A percentile compares a stretch with the other conserved stretches of the same genome.
Conservation (phyloP, 2,888 invertebrate species). For the Scaptomyza cyrtandrae region DNA sequence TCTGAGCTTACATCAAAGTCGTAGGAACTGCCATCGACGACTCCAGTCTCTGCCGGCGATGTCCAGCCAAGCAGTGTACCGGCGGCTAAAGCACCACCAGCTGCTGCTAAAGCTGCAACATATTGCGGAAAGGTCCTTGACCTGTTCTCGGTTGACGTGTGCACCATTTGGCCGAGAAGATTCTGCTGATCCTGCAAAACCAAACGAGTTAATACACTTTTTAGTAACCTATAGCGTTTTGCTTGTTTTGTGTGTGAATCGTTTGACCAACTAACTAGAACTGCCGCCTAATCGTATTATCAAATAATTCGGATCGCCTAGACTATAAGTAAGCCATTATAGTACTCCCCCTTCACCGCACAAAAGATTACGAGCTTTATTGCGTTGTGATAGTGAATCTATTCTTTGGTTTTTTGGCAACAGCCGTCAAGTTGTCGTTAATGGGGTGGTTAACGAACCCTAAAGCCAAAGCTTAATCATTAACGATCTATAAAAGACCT, state of each 20-base stretch:
- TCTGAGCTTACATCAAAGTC: conserved; percentile 85
- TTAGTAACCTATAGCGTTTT: conserved; percentile 5
- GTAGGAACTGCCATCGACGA: conserved; percentile 83
- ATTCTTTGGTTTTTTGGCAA: neutral
- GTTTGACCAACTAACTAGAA: conserved; percentile 39
- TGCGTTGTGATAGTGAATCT: conserved; percentile 45
- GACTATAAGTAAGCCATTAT: conserved; percentile 33
- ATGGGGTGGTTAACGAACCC: neutral
- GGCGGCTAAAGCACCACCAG: conserved; percentile 91
- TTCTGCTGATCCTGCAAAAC: conserved; percentile 82
- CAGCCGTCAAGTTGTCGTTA: conserved; percentile 5
- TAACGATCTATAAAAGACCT: neutral
- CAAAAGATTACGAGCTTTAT: conserved; percentile 58
- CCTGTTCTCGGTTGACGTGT: conserved; percentile 66
- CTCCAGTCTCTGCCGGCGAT: conserved; percentile 86
- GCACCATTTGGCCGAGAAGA: conserved; percentile 81
- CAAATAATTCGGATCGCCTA: conserved; percentile 26
- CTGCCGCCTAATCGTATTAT: conserved; percentile 52
- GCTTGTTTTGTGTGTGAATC: conserved; percentile 4
- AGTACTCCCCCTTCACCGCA: conserved; percentile 22
- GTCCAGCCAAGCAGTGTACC: conserved; percentile 92
- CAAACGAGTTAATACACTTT: neutral
- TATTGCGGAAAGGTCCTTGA: conserved; percentile 81
- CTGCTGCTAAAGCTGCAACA: conserved; percentile 86
- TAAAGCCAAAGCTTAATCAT: too few species aligned